Evolutionary conservation across 2,888 invertebrate genomes (phyloP).

Genomic region (Phalera bucephala): DNA sequence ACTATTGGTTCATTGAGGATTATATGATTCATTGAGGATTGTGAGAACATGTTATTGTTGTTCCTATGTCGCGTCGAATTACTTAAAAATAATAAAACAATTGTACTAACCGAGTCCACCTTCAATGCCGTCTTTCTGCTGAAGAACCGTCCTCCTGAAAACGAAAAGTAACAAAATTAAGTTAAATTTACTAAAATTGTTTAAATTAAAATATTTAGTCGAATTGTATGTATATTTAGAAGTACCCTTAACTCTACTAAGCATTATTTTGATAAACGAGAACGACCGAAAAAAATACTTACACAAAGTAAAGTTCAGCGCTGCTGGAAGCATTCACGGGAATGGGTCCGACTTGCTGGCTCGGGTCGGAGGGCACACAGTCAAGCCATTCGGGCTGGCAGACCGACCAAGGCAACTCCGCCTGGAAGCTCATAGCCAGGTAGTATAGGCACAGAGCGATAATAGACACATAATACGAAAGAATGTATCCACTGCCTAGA

Average conservation of each 20-base stretch:
- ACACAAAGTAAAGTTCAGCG: conserved; percentile 84
- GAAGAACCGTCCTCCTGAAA: conserved; percentile 63
- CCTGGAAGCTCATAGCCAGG: conserved; percentile 87
- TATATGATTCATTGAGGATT: too few species aligned
- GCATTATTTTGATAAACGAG: too few species aligned
- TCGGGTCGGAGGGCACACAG: conserved; percentile 64
- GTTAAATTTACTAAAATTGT: too few species aligned
- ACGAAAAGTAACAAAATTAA: conserved; percentile 8
- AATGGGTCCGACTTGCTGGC: conserved; percentile 27
- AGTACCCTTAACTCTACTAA: too few species aligned
- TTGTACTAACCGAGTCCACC: conserved; percentile 63
- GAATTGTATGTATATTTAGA: too few species aligned
- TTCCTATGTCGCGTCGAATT: too few species aligned
- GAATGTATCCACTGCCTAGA: conserved; percentile 84
- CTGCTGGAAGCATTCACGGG: conserved; percentile 66
- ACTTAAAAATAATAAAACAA: too few species aligned
- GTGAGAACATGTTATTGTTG: too few species aligned
- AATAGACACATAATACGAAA: conserved; percentile 90
- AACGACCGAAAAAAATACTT: too few species aligned
- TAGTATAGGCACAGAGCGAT: conserved; percentile 90
- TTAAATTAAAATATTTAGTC: too few species aligned
- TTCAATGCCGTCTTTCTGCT: conserved; percentile 63
- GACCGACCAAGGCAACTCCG: conserved; percentile 88
- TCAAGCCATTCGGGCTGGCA: conserved; percentile 83
- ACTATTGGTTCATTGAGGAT: too few species aligned